Evolutionary conservation across 2,797 vertebrate species (phyloP), one percentile per base, ranked within the genome.

Genomic region (Danio albolineatus): DNA sequence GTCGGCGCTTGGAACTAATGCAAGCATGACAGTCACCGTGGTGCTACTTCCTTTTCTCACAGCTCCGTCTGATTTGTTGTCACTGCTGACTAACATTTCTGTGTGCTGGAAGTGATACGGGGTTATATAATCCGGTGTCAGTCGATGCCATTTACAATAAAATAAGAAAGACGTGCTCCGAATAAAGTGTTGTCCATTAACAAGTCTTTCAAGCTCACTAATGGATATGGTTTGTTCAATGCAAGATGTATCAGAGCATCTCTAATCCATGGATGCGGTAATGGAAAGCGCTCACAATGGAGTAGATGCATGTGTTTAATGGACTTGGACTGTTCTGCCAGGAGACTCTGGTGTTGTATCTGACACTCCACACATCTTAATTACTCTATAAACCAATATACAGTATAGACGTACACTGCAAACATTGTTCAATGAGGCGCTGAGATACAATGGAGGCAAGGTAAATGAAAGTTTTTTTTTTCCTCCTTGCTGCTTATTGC

Each of bases 111-210:
- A 51, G 64, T 62, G 64, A 75, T 65, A 61, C 66, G 38, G 44
- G 53, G n/a, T 76, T 57, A 57, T 48, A 66, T 49, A 80, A 71
- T 76, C 48, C 48, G 5, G n/a, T 60, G 60, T 53, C 46, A 78
- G 56, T 59, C 65, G 4, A 65, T 73, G 69, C 39, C 41, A 73
- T 79, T 72, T 73, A 54, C 49, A 79, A 73, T 62, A 46, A 65
- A 71, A 44, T 48, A 70, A 64, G 77, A 70, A 36, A 44, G 49
- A 44, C 17, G 62, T 44, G 66, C 36, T 41, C 51, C 38, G 36
- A 83, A 72, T 76, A 76, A 71, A 80, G 59, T 43, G 46, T 53
- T 14, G 44, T 83, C 59, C 77, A 80, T 72, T 59, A 83, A 83
- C 71, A 64, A 72, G 65, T 72, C 82, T 76, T 80, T 80, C 60